Evolutionary conservation across 2,888 invertebrate genomes (phyloP), one percentile per base, ranked within the genome.

Genomic region (Trissoscelio sp.): DNA sequence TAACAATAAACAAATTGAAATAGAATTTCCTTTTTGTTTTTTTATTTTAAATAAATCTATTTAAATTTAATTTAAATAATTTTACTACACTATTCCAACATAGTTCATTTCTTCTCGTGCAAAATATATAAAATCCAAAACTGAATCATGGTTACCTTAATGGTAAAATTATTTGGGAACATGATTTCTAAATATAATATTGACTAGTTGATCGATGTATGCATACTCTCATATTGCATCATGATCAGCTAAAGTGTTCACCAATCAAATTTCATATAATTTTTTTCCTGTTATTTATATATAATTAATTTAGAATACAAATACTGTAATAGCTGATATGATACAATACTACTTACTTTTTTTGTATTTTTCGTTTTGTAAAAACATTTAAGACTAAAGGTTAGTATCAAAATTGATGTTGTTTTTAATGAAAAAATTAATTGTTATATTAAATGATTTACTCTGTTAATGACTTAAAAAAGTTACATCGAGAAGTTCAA

Each of bases 201-300:
- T 57, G 57, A 57, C 57, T 57, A 57, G 57, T 57, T 57, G 57
- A 57, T 57, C 37, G 37, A 57, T 57, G 57, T 53, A 31, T 31
- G 22, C 6, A 31, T 31, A 3, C 31, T 31, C 9, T 3, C 9
- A 37, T 37, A 11, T 55, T 18, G 18, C 9, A 57, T 37, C 18
- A 34, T 12, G 37, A 57, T 57, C n/a, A 53, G 31, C 6, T 53
- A 2, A 24, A 53, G 31, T 44, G 28, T 5, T 5, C 28, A 28
- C 28, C 3, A 28, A 28, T 28, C n/a, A 28, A 28, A 28, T 28
- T 28, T n/a, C n/a, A n/a, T n/a, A n/a, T n/a, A n/a, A n/a, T n/a
- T n/a, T n/a, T 31, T 31, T 7, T 31, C 1, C 1, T 31, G 31
- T 1, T 31, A 31, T 31, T 7, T 31, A 3, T 7, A 31, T 6